These are phyloP conservation scores for Pristionchus japonicus DNA, from an alignment of 2,888 invertebrate genomes.

Conservation along the genomic window DNA sequence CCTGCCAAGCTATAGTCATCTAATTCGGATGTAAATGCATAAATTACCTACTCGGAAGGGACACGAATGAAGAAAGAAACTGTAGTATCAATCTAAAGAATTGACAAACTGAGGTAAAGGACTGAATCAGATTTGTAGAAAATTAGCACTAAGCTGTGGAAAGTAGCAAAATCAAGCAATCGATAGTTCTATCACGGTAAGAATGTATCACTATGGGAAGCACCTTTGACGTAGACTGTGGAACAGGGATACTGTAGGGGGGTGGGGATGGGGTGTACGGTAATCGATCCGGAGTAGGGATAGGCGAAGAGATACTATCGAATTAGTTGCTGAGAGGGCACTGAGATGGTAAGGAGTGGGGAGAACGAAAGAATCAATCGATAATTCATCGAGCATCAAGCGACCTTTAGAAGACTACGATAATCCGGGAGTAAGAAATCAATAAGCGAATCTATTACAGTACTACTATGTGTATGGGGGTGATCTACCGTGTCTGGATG, in stretches of 20 bases:
- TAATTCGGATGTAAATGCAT: conserved; percentile 6
- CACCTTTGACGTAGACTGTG: conserved; percentile 27
- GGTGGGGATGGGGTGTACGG: neutral
- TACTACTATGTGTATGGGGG: neutral
- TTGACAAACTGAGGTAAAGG: neutral
- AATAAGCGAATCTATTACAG: conserved; percentile 5
- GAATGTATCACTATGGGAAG: conserved; percentile 16
- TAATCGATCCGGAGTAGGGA: neutral
- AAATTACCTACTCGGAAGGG: conserved; percentile 23
- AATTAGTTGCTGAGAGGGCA: neutral
- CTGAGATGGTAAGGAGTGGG: conserved; percentile 21
- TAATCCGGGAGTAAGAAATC: neutral
- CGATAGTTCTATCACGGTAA: conserved; percentile 31
- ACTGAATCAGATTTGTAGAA: neutral
- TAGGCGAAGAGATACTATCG: conserved; percentile 10
- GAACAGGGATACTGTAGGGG: conserved; percentile 11
- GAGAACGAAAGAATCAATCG: conserved; percentile 27
- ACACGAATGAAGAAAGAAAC: neutral
- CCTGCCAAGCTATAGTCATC: conserved; percentile 7
- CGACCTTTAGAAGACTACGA: neutral
- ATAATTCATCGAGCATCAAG: conserved; percentile 3
- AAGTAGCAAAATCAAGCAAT: neutral
- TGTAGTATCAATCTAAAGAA: conserved; percentile 19
- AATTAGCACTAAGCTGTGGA: conserved; percentile 16
- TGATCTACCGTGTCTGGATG: neutral